phyloP scores from a whole-genome alignment of 2,113 vertebrate genomes.

The Irena cyanogastra region DNA sequence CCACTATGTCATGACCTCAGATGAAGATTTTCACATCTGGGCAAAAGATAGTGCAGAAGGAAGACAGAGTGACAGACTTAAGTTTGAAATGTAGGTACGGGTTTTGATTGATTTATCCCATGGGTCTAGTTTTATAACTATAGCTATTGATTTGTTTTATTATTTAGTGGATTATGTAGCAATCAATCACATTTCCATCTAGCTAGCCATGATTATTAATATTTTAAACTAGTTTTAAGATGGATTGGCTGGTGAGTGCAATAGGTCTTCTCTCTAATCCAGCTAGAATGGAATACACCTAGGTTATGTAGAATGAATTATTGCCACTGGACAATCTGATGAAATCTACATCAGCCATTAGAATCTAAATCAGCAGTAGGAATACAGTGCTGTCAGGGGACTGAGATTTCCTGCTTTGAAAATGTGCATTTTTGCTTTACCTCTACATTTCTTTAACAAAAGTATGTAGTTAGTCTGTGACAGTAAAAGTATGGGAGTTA shows the following conservation, averaged over 20 bases:
- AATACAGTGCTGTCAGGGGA: background rate
- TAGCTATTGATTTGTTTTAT: slow-evolving; percentile 38
- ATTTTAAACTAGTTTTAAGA: slow-evolving; percentile 44
- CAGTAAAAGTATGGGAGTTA: background rate
- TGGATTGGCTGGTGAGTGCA: background rate
- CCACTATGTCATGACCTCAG: background rate
- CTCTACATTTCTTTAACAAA: background rate
- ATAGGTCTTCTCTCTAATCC: background rate
- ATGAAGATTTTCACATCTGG: background rate
- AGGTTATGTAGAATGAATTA: background rate
- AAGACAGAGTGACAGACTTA: background rate
- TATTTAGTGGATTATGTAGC: slow-evolving; percentile 38
- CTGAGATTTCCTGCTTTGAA: slow-evolving; percentile 21
- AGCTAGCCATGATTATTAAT: slow-evolving; percentile 46
- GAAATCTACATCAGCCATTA: slow-evolving; percentile 17
- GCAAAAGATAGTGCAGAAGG: background rate
- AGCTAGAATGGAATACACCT: background rate
- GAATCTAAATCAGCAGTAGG: background rate
- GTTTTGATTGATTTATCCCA: slow-evolving; percentile 38
- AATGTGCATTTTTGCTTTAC: background rate
- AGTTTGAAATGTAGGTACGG: background rate
- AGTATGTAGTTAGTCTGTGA: background rate
- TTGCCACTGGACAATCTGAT: slow-evolving; percentile 21
- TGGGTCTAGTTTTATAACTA: slow-evolving; percentile 16
- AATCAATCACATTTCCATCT: slow-evolving; percentile 46